Conservation (phyloP, 1,140 invertebrate genomes). For the Meloidogyne hapla region DNA sequence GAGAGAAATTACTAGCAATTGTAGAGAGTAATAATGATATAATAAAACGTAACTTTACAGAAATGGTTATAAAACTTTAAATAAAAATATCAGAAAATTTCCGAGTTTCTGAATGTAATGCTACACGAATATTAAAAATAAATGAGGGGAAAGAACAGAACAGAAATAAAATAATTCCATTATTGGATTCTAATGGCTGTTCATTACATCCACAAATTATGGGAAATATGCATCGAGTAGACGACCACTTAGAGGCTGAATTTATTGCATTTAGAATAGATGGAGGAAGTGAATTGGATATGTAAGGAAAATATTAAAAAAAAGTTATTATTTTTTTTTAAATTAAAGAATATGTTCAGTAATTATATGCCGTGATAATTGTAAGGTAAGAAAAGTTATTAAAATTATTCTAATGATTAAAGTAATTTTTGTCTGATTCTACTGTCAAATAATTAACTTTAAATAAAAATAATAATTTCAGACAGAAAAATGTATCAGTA, state of each 20-base stretch:
- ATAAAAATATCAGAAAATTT: constrained; percentile 32
- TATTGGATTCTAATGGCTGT: constrained; percentile 40
- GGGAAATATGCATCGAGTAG: constrained; percentile 38
- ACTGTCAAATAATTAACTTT: no score
- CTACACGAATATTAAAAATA: constrained; percentile 41
- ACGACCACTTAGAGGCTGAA: constrained; percentile 46
- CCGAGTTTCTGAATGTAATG: constrained; percentile 52
- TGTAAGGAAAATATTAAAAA: constrained; percentile 4
- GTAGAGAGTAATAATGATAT: constrained; percentile 36
- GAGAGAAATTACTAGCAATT: constrained; percentile 53
- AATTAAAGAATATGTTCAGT: neutral
- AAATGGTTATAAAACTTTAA: constrained; percentile 3
- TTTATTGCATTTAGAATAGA: constrained; percentile 55
- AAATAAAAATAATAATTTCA: no score
- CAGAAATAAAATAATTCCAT: constrained; percentile 38
- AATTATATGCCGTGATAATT: neutral
- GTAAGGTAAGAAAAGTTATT: neutral
- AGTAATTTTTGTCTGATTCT: no score
- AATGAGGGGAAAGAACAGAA: constrained; percentile 38
- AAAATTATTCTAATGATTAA: no score
- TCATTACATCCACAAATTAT: constrained; percentile 60
- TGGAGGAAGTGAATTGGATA: constrained; percentile 34
- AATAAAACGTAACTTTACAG: neutral
- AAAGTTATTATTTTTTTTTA: neutral
- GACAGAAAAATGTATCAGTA: neutral